Evolutionary conservation across 2,797 vertebrate species (phyloP).

Genomic region (Lagodon rhomboides): DNA sequence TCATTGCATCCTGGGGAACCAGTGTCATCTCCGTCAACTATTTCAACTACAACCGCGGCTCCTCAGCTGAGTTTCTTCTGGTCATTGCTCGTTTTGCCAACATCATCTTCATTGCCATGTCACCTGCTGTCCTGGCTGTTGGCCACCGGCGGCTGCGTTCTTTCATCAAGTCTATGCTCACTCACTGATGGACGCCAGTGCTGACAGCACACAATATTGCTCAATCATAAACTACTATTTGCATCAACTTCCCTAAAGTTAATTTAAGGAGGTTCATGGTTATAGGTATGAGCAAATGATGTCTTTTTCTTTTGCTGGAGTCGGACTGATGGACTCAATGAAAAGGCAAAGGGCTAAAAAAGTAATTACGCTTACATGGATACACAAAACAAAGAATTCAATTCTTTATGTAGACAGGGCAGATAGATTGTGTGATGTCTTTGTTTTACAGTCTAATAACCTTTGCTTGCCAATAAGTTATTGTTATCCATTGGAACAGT

Average conservation of each 20-base stretch:
- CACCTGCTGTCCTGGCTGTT: constrained; percentile 82
- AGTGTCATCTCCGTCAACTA: constrained; percentile 87
- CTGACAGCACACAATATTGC: not conserved
- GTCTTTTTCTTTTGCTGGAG: not conserved
- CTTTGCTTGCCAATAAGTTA: too few relatives aligned
- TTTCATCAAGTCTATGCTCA: constrained; percentile 74
- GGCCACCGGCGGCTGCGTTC: constrained; percentile 85
- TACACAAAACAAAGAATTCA: not conserved
- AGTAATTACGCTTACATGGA: not conserved
- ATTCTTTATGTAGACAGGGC: not conserved
- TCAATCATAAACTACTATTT: not conserved
- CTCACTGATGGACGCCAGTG: constrained; percentile 46
- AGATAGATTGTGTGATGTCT: not conserved
- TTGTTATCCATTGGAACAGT: not conserved
- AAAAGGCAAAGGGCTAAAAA: not conserved
- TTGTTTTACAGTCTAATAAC: not conserved
- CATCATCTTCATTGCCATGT: constrained; percentile 85
- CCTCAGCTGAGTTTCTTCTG: constrained; percentile 76
- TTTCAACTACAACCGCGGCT: constrained; percentile 86
- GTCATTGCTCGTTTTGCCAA: constrained; percentile 85
- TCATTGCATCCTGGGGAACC: constrained; percentile 86
- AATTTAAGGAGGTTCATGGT: not conserved
- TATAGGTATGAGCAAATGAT: not conserved
- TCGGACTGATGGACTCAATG: not conserved
- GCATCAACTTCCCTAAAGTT: not conserved